Evolutionary conservation across 2,797 vertebrate genomes (phyloP).

Genomic region (Dromococcyx pavoninus): DNA sequence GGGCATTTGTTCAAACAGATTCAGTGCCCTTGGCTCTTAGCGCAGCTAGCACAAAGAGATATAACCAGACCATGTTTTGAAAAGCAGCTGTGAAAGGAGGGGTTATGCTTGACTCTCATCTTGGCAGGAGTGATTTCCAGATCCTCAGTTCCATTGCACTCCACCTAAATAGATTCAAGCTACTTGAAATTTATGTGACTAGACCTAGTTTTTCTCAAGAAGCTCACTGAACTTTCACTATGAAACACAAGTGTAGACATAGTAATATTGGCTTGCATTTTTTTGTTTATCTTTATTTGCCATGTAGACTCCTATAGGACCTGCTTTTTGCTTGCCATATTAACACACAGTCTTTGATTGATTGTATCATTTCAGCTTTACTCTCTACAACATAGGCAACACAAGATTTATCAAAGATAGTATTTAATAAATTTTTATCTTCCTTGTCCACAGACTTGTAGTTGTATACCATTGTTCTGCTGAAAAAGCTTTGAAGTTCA

Average conservation of each 20-base stretch:
- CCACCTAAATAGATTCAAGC: not conserved
- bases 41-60: not conserved
- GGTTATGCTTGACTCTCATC: conserved; percentile 26
- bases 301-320: not conserved
- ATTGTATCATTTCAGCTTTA: not conserved
- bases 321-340: not conserved
- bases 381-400: not conserved
- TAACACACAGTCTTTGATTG: not conserved
- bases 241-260: not conserved
- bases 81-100: conserved; percentile 38
- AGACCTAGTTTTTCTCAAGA: not conserved
- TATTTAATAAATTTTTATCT: not conserved
- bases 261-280: not conserved
- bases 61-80: conserved; percentile 6
- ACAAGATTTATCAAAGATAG: not conserved
- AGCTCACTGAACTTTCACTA: not conserved
- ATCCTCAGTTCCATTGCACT: not conserved
- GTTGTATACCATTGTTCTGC: not conserved
- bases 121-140: conserved; percentile 19
- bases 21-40: not conserved
- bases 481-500: not conserved
- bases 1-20: conserved; percentile 42
- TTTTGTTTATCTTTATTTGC: not conserved
- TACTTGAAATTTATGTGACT: not conserved
- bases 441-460: not conserved